These are phyloP conservation scores for Phrixothrix hirtus DNA, from an alignment of 2,888 invertebrate species.

Conservation along the genomic window DNA sequence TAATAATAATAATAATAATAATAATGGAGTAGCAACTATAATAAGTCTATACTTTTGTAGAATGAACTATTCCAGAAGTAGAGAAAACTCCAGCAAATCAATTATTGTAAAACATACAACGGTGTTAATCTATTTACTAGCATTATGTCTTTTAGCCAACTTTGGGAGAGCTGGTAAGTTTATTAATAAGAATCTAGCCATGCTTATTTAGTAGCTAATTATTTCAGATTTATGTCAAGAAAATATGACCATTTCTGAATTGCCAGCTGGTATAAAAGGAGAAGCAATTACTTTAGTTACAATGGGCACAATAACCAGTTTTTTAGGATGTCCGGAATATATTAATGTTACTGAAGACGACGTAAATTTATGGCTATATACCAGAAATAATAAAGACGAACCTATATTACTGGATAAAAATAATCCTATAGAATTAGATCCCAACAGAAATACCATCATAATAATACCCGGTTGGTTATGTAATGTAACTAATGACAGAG, in stretches of 20 bases:
- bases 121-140: too few relatives aligned
- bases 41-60: too few relatives aligned
- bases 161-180: too few relatives aligned
- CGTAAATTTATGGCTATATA: slow-evolving; percentile 14
- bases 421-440: not conserved
- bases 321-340: not conserved
- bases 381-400: slow-evolving; percentile 1
- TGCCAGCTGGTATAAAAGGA: not conserved
- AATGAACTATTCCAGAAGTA: too few relatives aligned
- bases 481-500: not conserved
- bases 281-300: not conserved
- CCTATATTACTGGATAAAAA: not conserved
- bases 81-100: too few relatives aligned
- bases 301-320: not conserved
- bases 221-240: slow-evolving; percentile 18
- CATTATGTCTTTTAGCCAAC: too few relatives aligned
- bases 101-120: too few relatives aligned
- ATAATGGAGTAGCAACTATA: too few relatives aligned
- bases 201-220: too few relatives aligned
- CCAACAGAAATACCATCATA: slow-evolving; percentile 3
- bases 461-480: slow-evolving; percentile 12
- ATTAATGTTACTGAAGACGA: too few relatives aligned
- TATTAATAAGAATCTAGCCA: too few relatives aligned
- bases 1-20: too few relatives aligned
- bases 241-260: slow-evolving; percentile 11